A percentile compares a stretch with the other conserved stretches of the same genome.
These are phyloP conservation scores for Benthosema pterotum DNA, from an alignment of 2,797 vertebrate genomes.

Conservation along the genomic window DNA sequence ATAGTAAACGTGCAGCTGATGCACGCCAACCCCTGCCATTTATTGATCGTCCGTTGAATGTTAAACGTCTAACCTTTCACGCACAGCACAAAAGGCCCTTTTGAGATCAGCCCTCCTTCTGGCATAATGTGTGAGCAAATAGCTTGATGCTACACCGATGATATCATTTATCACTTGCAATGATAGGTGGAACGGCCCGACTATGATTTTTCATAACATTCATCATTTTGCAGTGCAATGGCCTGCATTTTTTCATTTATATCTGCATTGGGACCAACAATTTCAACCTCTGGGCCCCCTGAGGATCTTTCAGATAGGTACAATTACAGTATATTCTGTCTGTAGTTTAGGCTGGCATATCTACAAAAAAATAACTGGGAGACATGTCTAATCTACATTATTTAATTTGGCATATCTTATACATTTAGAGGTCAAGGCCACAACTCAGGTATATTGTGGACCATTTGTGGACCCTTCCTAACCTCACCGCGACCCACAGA, in stretches of 20 bases:
- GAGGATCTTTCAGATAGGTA: too few relatives aligned
- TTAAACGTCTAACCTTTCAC: slow-evolving; percentile 43
- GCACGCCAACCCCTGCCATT: slow-evolving; percentile 47
- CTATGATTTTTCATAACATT: not conserved
- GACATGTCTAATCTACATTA: not conserved
- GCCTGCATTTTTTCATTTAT: too few relatives aligned
- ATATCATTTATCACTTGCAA: not conserved
- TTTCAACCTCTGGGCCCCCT: too few relatives aligned
- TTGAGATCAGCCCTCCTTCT: slow-evolving; percentile 1
- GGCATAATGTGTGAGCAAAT: slow-evolving; percentile 1
- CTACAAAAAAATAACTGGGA: too few relatives aligned
- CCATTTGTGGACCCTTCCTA: not conserved
- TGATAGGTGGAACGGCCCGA: not conserved
- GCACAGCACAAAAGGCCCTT: slow-evolving; percentile 25
- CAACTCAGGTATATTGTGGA: not conserved
- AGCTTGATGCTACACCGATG: not conserved
- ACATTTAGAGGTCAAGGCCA: not conserved
- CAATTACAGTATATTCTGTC: too few relatives aligned
- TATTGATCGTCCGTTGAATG: slow-evolving; percentile 64
- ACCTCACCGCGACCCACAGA: not conserved
- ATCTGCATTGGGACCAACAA: too few relatives aligned
- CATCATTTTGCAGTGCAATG: not conserved
- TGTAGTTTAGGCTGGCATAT: too few relatives aligned
- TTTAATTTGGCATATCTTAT: not conserved
- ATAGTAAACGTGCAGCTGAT: slow-evolving; percentile 60